Evolutionary conservation across 2,797 vertebrate genomes (phyloP).

Genomic region (Leptatherina wallacei): DNA sequence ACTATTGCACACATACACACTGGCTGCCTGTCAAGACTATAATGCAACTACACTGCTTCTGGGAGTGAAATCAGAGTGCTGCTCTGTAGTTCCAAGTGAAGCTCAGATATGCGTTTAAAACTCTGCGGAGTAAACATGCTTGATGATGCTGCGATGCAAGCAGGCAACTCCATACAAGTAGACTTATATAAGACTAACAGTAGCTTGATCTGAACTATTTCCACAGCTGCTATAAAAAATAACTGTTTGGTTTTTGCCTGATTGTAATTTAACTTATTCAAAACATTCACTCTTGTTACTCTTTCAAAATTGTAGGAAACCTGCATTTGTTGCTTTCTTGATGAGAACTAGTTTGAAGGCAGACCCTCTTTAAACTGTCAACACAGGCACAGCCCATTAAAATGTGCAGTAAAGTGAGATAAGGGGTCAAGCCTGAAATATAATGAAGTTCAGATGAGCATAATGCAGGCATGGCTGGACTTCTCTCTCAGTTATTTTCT

Average conservation of each 20-base stretch:
- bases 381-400: conserved; percentile 46
- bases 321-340: conserved; percentile 10
- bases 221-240: conserved; percentile 9
- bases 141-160: conserved; percentile 40
- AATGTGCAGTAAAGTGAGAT: conserved; percentile 43
- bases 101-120: conserved; percentile 59
- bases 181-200: conserved; percentile 29
- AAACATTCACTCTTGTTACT: conserved; percentile 6
- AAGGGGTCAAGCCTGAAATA: conserved; percentile 46
- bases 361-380: conserved; percentile 22
- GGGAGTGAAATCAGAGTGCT: conserved; percentile 58
- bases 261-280: conserved; percentile 5
- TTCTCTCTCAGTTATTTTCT: conserved; percentile 42
- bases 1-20: conserved; percentile 39
- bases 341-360: conserved; percentile 12
- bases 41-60: conserved; percentile 65
- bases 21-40: conserved; percentile 65
- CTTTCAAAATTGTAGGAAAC: conserved; percentile 5
- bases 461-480: conserved; percentile 47
- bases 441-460: conserved; percentile 33
- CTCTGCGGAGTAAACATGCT: conserved; percentile 45
- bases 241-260: conserved; percentile 5
- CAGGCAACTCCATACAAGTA: conserved; percentile 38
- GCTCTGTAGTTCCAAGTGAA: conserved; percentile 37
- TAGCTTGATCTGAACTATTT: conserved; percentile 39